Percentiles rank a stretch among this genome's conserved stretches.
Conservation (phyloP, 2,113 vertebrate species). For the Psettodes erumei region DNA sequence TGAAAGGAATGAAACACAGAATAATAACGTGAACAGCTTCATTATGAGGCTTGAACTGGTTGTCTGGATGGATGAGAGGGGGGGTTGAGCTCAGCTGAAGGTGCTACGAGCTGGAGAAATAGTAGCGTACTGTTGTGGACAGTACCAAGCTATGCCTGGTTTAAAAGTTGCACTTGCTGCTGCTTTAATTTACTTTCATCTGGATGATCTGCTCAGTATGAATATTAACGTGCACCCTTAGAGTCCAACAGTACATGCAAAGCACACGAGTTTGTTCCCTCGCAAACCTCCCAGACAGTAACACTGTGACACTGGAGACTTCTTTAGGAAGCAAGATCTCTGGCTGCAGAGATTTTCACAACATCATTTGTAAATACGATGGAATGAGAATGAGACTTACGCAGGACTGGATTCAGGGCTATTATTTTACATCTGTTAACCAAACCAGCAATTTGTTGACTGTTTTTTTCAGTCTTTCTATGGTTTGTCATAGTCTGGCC, state of each 20-base stretch:
- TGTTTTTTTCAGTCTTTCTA: not conserved
- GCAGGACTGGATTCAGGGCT: not conserved
- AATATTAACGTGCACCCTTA: not conserved
- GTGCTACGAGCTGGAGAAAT: not conserved
- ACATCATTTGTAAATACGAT: no score
- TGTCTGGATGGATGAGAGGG: conserved; percentile 21
- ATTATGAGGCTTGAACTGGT: conserved; percentile 53
- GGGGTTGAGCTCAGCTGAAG: conserved; percentile 9
- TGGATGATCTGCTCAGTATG: not conserved
- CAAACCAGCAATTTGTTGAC: not conserved
- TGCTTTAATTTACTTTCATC: not conserved
- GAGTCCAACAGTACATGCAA: not conserved
- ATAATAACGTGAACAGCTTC: conserved; percentile 51
- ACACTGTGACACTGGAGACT: not conserved
- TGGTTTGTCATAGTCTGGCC: not conserved
- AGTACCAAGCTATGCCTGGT: not conserved
- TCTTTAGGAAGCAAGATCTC: no score
- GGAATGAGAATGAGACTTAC: no score
- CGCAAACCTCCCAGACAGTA: not conserved
- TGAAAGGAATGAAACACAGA: conserved; percentile 60
- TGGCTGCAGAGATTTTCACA: no score
- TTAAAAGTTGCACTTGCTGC: not conserved
- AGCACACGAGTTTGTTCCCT: no score
- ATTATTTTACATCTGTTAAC: not conserved
- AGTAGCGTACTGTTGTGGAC: not conserved